Evolutionary conservation across 2,888 invertebrate genomes (phyloP).

Genomic region (Physocephala rufipes): DNA sequence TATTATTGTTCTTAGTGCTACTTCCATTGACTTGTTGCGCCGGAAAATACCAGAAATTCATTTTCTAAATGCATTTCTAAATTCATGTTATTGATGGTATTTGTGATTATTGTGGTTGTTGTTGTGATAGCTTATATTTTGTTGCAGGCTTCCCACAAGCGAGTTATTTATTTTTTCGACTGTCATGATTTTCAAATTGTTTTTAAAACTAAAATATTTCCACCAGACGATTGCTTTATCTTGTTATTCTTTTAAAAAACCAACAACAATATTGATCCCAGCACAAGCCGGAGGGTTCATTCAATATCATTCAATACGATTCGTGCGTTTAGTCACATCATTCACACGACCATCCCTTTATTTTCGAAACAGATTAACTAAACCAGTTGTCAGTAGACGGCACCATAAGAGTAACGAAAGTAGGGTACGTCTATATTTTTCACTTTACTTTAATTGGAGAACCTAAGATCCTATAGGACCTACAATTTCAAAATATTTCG

Average conservation of each 20-base stretch:
- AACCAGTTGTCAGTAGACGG: no score
- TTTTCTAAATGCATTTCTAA: constrained; percentile 27
- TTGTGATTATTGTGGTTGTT: constrained; percentile 1
- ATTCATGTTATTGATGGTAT: constrained; percentile 15
- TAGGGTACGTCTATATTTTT: no score
- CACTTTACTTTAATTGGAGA: no score
- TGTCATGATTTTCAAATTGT: not conserved
- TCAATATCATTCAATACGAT: no score
- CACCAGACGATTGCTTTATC: not conserved
- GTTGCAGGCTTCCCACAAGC: not conserved
- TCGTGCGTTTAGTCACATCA: no score
- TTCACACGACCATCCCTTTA: no score
- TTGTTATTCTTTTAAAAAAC: not conserved
- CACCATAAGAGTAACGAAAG: no score
- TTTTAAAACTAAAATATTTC: not conserved
- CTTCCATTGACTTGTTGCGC: not conserved
- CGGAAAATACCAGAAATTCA: constrained; percentile 26
- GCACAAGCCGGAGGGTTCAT: no score
- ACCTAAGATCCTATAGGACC: not conserved
- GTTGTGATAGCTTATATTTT: not conserved
- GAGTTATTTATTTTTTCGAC: not conserved
- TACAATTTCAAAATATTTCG: not conserved
- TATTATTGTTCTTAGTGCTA: not conserved
- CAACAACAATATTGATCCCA: no score
- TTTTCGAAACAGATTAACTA: no score